Percentiles rank a stretch among this genome's conserved stretches.
Evolutionary conservation across 2,113 vertebrate genomes (phyloP).

Genomic region (Chamaetylas fuelleborni): DNA sequence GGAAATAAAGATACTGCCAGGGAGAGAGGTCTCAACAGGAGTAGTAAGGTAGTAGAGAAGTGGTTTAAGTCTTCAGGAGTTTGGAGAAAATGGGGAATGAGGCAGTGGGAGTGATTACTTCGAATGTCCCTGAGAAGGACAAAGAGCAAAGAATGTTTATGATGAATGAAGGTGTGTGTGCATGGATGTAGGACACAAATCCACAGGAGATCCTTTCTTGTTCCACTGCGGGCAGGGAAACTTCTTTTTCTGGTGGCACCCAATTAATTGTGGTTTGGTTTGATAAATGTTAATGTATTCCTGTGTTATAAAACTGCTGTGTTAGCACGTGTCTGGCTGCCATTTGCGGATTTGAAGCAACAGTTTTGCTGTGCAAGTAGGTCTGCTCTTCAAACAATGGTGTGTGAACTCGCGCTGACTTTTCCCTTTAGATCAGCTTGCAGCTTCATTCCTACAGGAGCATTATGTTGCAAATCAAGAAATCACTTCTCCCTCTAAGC

Average conservation of each 20-base stretch:
- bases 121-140: background rate
- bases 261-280: constrained; percentile 15
- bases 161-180: background rate
- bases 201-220: background rate
- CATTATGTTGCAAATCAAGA: background rate
- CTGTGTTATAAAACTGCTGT: background rate
- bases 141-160: background rate
- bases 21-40: background rate
- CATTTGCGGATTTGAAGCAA: background rate
- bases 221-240: background rate
- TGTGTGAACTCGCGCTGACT: background rate
- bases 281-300: constrained; percentile 43
- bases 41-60: background rate
- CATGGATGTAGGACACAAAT: background rate
- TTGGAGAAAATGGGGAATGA: background rate
- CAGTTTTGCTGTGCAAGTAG: constrained; percentile 9
- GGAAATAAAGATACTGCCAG: background rate
- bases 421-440: background rate
- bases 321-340: constrained; percentile 27
- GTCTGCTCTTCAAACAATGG: background rate
- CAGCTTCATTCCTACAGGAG: background rate
- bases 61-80: background rate
- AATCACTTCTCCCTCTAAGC: background rate
- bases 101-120: background rate
- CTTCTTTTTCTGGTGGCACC: background rate